Evolutionary conservation across 2,113 vertebrate genomes (phyloP), one percentile per base, ranked within the genome.

Genomic region (Hypomesus transpacificus): DNA sequence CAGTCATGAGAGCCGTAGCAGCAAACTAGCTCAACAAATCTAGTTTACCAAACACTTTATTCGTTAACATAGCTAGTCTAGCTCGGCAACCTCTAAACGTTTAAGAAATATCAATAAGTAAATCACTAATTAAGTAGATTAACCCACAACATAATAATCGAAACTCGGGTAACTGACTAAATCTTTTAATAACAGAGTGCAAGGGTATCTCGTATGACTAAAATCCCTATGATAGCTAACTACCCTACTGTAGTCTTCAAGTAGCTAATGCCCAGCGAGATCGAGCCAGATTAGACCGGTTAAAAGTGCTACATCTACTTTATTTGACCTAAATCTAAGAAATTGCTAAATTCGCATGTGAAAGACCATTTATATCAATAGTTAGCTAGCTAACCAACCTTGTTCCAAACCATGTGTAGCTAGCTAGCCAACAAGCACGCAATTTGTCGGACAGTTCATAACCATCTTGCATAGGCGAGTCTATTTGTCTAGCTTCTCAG

Each of bases 261-360:
- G 39, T 46, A 46, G 39, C 14, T 66, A 1, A 3, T 1, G 22
- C 31, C 53, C 26, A 14, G 56, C 26, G 16, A 46, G 69, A 76
- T 6, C 1, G 28, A 76, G 56, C 67, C 67, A 53, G 63, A 61
- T 28, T 52, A 67, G 54, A 71, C 69, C 64, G 50, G 69, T 68
- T 67, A 39, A 50, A 1, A 56, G 3, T 2, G 54, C 1, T 18
- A 18, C 16, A 56, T 7, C 54, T 18, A 17, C 54, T 1, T 20
- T 20, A 20, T 56, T 56, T 8, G 54, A 17, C n/a, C 16, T 56
- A 8, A 56, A 20, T 56, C 16, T n/a, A 26, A 26, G n/a, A n/a
- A n/a, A n/a, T n/a, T n/a, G n/a, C n/a, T 26, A 17, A 56, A 0
- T 18, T n/a, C 16, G 54, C 54, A 18, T 56, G 17, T 3, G 18